Base-by-base conservation (phyloP, 2,797 vertebrate species). In the Atherinosoma microstoma region DNA sequence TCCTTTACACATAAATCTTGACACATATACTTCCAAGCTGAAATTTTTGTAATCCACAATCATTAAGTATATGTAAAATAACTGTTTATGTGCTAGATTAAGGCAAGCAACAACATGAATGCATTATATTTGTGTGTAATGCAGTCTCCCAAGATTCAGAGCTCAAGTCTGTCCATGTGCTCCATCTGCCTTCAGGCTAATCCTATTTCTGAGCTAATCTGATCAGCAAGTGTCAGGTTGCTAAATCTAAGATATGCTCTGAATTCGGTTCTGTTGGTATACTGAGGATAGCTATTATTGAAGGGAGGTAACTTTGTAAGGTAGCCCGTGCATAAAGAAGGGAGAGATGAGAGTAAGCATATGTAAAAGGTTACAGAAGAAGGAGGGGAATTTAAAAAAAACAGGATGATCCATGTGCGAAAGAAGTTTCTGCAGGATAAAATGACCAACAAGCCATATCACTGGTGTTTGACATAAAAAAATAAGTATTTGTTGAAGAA, bases 101-200 rank as follows among this genome's bases (percentile, higher is more conserved):
- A 24, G 4, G 59, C 60, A 58, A 60, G 29, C 22, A 42, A 73
- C 22, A 54, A 27, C 57, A n/a, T 62, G 16, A 71, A 11, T 62
- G 10, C 22, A 51, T 2, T 58, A 8, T 30, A 4, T 53, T 9
- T 64, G 42, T 73, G 49, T 32, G 13, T 69, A 57, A 65, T 47
- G 54, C 58, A 15, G 70, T 62, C 29, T 51, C 12, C 9, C 24
- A 63, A 54, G 12, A 70, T 32, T 61, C 32, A 22, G 16, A 67
- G 53, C 38, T 74, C 35, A 58, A 27, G 29, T n/a, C 59, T 34
- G 40, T 49, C 69, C 63, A 38, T 53, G 34, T 10, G 71, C 61
- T 80, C 87, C 89, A 89, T 92, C 89, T 93, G 88, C 73, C 27
- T 65, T 15, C 10, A 53, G 34, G 66, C 68, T 93, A 92, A 91